Evolutionary conservation across 2,888 invertebrate genomes (phyloP).

Genomic region (Synergus itoensis): DNA sequence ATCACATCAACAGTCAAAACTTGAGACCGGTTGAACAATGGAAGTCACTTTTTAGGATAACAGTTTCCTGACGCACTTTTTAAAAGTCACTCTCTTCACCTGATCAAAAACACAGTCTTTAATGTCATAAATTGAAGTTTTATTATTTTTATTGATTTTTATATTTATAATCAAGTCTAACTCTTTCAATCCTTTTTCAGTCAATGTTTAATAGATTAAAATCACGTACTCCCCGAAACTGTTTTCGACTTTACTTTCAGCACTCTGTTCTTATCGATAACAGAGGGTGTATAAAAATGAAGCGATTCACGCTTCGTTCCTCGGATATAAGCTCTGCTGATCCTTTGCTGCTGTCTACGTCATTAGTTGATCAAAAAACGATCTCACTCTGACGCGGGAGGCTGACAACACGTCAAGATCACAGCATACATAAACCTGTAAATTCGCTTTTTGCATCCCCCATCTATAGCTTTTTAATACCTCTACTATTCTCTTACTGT

Average conservation of each 20-base stretch:
- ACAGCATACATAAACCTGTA: constrained; percentile 17
- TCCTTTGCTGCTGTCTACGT: constrained; percentile 60
- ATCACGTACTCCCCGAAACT: not conserved
- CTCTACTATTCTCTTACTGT: not conserved
- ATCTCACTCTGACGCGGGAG: constrained; percentile 45
- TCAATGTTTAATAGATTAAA: not conserved
- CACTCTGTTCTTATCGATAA: constrained; percentile 22
- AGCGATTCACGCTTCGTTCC: constrained; percentile 57
- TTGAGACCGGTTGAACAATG: not conserved
- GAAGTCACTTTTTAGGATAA: not conserved
- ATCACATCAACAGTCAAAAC: not conserved
- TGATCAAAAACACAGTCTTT: not conserved
- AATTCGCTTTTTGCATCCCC: constrained; percentile 35
- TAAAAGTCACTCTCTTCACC: constrained; percentile 3
- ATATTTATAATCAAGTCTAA: not conserved
- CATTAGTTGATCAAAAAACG: constrained; percentile 56
- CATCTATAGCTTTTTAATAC: not conserved
- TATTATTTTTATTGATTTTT: not conserved
- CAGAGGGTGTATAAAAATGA: constrained; percentile 64
- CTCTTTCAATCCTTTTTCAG: not conserved
- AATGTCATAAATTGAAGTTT: not conserved
- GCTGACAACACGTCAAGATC: constrained; percentile 34
- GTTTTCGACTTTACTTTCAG: not conserved
- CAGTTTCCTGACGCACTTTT: not conserved
- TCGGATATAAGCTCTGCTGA: constrained; percentile 64